Evolutionary conservation across 2,797 vertebrate species (phyloP).

Genomic region (Typhlichthys eigenmanni): DNA sequence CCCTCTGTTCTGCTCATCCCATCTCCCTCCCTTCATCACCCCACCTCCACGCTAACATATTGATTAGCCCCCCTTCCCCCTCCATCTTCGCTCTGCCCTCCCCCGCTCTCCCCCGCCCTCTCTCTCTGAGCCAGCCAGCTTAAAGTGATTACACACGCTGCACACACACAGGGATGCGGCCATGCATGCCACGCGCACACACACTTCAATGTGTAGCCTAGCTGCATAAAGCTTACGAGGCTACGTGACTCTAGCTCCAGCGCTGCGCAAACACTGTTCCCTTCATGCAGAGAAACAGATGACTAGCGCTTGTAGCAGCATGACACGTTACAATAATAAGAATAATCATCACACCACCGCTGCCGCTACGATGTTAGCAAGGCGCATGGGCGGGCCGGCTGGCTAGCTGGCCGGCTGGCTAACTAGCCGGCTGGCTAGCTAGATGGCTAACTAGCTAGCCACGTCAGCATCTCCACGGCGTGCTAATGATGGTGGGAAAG

Average conservation of each 20-base stretch:
- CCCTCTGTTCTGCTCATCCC: constrained; percentile 29
- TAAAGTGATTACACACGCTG: constrained; percentile 74
- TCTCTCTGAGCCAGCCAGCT: constrained; percentile 66
- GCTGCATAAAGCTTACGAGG: constrained; percentile 63
- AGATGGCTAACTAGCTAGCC: no score
- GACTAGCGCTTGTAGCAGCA: constrained; percentile 33
- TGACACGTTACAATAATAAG: constrained; percentile 61
- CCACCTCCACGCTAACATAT: constrained; percentile 72
- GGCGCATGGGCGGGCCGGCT: constrained; percentile 42
- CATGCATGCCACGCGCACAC: constrained; percentile 16
- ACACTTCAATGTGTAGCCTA: constrained; percentile 44
- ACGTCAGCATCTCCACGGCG: no score
- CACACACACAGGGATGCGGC: constrained; percentile 25
- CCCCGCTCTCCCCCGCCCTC: constrained; percentile 49
- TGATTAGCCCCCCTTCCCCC: constrained; percentile 69
- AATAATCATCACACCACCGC: constrained; percentile 8
- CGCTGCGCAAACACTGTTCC: constrained; percentile 54
- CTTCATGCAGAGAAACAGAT: constrained; percentile 46
- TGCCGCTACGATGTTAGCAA: constrained; percentile 55
- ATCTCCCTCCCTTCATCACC: constrained; percentile 31
- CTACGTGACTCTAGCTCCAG: constrained; percentile 47
- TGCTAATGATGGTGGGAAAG: no score
- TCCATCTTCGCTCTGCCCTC: constrained; percentile 21
- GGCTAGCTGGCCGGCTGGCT: constrained; percentile 18
- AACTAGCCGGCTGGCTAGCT: no score